These are phyloP conservation scores for Dysdera silvatica DNA, from an alignment of 1,140 invertebrate genomes.

Conservation along the genomic window DNA sequence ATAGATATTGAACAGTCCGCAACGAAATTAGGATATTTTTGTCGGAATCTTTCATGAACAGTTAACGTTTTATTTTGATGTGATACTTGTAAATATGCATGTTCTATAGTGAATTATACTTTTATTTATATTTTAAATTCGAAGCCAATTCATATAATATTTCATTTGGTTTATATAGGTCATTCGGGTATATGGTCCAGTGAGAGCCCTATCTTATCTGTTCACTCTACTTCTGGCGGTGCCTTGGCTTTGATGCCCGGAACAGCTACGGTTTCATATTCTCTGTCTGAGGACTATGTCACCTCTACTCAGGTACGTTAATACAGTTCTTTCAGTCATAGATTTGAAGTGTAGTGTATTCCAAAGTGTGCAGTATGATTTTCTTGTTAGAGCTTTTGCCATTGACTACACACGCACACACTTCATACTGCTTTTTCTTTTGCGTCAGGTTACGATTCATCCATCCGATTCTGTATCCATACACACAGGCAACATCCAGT, in stretches of 20 bases:
- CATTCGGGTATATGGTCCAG: slow-evolving; percentile 38
- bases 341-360: background rate
- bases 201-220: slow-evolving; percentile 29
- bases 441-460: slow-evolving; percentile 9
- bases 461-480: slow-evolving; percentile 5
- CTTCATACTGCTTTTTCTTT: background rate
- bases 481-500: slow-evolving; percentile 3
- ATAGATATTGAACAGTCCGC: no score
- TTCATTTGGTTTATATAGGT: no score
- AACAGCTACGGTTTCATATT: slow-evolving; percentile 37
- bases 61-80: no score
- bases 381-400: background rate
- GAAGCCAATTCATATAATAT: no score
- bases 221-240: slow-evolving; percentile 37
- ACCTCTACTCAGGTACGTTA: slow-evolving; percentile 39
- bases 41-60: no score
- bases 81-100: no score
- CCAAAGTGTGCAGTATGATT: background rate
- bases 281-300: slow-evolving; percentile 34
- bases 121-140: no score
- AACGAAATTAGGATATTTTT: no score
- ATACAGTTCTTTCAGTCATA: background rate
- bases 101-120: no score
- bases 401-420: background rate
- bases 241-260: slow-evolving; percentile 37